Percentiles rank a stretch among this genome's conserved stretches.
Conservation (phyloP, 2,888 invertebrate species). For the Eilema griseolum region DNA sequence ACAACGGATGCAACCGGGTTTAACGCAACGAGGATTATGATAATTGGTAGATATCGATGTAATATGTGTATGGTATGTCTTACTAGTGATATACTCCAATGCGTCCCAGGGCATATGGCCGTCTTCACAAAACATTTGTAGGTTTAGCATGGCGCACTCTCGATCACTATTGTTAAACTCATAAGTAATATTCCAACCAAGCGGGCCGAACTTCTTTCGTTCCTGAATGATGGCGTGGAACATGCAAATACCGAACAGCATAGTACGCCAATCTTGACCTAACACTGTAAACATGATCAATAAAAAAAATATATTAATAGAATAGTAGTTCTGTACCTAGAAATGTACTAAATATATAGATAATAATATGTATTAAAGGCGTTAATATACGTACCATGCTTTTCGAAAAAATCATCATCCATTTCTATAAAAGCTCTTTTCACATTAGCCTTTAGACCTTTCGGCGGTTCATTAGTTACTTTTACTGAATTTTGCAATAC, state of each 20-base stretch:
- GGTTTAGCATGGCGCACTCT: conserved; percentile 94
- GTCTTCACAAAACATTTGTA: conserved; percentile 93
- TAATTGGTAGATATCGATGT: not conserved
- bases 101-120: conserved; percentile 95
- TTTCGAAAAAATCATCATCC: conserved; percentile 92
- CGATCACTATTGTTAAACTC: conserved; percentile 98
- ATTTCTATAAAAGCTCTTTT: conserved; percentile 93
- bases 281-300: conserved; percentile 79
- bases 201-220: conserved; percentile 95
- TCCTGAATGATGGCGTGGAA: conserved; percentile 98
- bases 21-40: too few relatives aligned
- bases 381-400: conserved; percentile 85
- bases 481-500: conserved; percentile 97
- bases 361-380: not conserved
- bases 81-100: conserved; percentile 94
- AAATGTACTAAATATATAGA: too few relatives aligned
- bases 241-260: conserved; percentile 94
- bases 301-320: not conserved
- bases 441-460: conserved; percentile 95
- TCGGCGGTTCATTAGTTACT: conserved; percentile 97
- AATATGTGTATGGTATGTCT: conserved; percentile 32
- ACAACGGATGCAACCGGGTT: too few relatives aligned
- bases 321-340: not conserved
- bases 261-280: conserved; percentile 90
- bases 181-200: conserved; percentile 97